Percentiles rank a stretch among this genome's conserved stretches.
Conservation (phyloP, 1,140 invertebrate species). For the Manduca sexta region DNA sequence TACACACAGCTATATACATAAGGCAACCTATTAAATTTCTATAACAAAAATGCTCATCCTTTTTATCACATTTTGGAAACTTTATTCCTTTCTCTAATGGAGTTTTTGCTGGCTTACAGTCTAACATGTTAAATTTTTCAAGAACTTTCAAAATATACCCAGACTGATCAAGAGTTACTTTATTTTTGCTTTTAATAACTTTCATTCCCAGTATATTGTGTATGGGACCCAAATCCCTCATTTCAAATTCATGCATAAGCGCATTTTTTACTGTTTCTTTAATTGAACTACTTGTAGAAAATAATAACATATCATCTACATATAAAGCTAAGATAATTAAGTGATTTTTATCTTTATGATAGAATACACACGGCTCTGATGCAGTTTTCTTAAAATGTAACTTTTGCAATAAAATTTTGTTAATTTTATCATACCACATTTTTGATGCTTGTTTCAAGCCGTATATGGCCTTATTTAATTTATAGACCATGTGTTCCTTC, state of each 20-base stretch:
- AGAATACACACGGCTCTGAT: constrained; percentile 2
- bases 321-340: constrained; percentile 26
- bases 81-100: constrained; percentile 19
- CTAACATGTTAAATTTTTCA: constrained; percentile 14
- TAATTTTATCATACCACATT: constrained; percentile 41
- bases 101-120: constrained; percentile 18
- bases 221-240: neutral
- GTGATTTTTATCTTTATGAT: neutral
- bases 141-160: constrained; percentile 15
- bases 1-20: constrained; percentile 18
- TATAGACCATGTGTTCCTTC: neutral
- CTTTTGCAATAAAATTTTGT: neutral
- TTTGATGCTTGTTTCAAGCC: constrained; percentile 54
- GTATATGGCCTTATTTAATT: constrained; percentile 45
- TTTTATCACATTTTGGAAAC: constrained; percentile 6
- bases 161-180: constrained; percentile 21
- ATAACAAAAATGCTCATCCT: constrained; percentile 9
- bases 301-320: constrained; percentile 9
- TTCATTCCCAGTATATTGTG: constrained; percentile 4
- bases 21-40: constrained; percentile 21
- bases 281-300: neutral
- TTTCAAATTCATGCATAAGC: neutral
- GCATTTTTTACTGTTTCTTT: neutral
- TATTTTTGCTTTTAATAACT: constrained; percentile 1
- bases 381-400: neutral